Base-by-base conservation (phyloP, 2,113 vertebrate species). In the Corythaixoides concolor region DNA sequence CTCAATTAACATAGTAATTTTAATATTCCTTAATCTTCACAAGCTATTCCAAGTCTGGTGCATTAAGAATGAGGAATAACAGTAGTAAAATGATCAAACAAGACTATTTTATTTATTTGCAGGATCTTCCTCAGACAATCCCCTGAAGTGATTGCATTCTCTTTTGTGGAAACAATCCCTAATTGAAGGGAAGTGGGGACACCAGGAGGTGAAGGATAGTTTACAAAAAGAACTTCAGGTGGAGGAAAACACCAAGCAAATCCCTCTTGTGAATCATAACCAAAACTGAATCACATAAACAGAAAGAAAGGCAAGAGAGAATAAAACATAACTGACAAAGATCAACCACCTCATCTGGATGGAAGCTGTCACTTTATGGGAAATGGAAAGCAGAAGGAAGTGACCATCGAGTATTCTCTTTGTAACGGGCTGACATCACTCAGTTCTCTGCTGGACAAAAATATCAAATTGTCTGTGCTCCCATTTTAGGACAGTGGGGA, bases 331-430 rank as follows among this genome's bases (percentile, higher is more conserved):
- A 90, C 22, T 32, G 73, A 79, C 26, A 92, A 82, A 89, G 58
- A 88, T 66, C 72, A 90, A 68, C 45, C 24, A 64, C 63, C 14
- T 91, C 55, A 55, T 59, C 55, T 86, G 75, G 79, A 67, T 70
- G 52, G 74, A 92, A 95, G 64, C 67, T 55, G 84, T 55, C n/a
- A 28, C 26, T 95, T 85, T 77, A 24, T 90, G 43, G 53, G 27
- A 96, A 97, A 92, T 52, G 22, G 69, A 89, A 96, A 95, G 60
- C 66, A 95, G 66, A 85, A 95, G 94, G 85, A 97, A 96, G 78
- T 84, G 50, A 84, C 63, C 55, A 85, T 82, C 78, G 77, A 90
- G 14, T 73, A 90, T 83, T 95, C 79, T 28, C 45, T 96, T 91
- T 83, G 49, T 32, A 96, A 80, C 1, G 16, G 50, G 23, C 59